These are phyloP conservation scores for Falco biarmicus DNA, from an alignment of 2,797 vertebrate species.

Conservation along the genomic window DNA sequence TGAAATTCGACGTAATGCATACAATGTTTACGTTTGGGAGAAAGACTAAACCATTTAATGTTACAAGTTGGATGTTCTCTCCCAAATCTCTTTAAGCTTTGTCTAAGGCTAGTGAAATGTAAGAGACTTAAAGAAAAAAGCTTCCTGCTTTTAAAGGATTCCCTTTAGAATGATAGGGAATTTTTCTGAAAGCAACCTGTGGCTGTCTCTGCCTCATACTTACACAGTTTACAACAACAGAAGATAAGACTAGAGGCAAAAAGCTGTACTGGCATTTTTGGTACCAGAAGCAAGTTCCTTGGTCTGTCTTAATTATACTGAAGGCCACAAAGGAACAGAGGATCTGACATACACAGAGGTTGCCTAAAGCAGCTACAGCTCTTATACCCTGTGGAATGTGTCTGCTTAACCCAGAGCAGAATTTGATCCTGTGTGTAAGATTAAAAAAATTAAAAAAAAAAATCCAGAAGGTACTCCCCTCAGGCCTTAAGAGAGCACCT, in stretches of 20 bases:
- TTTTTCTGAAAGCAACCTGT: too few species aligned
- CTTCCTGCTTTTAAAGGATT: background rate
- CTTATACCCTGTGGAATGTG: background rate
- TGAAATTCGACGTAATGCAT: background rate
- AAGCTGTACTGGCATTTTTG: background rate
- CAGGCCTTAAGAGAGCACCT: background rate
- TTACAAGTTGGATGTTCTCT: background rate
- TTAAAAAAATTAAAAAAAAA: background rate
- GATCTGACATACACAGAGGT: background rate
- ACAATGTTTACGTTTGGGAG: background rate
- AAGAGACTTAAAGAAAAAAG: background rate
- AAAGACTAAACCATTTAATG: background rate
- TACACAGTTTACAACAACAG: background rate
- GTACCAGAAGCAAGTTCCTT: slow-evolving; percentile 33
- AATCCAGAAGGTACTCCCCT: background rate
- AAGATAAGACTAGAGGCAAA: background rate
- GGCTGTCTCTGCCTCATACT: background rate
- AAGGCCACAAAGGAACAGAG: slow-evolving; percentile 5
- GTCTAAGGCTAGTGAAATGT: background rate
- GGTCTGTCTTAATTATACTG: background rate
- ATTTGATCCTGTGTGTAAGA: slow-evolving; percentile 4
- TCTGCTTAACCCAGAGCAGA: slow-evolving; percentile 6
- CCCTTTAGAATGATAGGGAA: background rate
- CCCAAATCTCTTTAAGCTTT: background rate
- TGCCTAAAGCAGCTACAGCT: slow-evolving; percentile 1